phyloP scores from a whole-genome alignment of 2,113 vertebrate genomes.

The Cettia cetti region DNA sequence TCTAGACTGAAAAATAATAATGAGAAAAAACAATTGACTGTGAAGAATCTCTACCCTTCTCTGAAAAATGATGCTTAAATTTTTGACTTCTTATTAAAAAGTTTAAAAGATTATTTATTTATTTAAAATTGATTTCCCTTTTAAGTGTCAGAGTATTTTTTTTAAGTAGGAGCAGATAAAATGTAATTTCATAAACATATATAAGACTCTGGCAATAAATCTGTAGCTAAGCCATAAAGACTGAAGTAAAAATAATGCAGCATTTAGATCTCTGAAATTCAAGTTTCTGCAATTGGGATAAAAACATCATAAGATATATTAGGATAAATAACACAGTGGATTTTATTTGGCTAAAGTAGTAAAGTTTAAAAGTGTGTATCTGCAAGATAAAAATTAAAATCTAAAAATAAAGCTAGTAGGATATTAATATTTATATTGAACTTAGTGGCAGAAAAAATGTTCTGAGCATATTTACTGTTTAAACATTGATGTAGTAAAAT shows the following conservation, averaged over 20 bases:
- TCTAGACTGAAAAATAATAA: neutral
- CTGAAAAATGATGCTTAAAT: neutral
- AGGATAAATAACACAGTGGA: neutral
- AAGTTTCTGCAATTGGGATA: neutral
- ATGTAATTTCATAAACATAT: neutral
- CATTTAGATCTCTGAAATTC: neutral
- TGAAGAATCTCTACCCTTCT: neutral
- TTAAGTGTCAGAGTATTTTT: neutral
- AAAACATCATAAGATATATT: neutral
- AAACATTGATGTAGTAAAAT: conserved; percentile 43
- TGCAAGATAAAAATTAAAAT: conserved; percentile 47
- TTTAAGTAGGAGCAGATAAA: neutral
- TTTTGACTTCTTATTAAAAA: neutral
- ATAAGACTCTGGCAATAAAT: neutral
- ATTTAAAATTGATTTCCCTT: neutral
- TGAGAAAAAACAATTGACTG: neutral
- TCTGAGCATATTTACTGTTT: conserved; percentile 32
- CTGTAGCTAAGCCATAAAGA: neutral
- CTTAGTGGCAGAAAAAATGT: conserved; percentile 25
- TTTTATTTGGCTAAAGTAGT: neutral
- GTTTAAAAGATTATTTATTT: neutral
- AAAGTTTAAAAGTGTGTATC: neutral
- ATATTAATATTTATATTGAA: conserved; percentile 67
- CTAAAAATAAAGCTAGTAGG: conserved; percentile 30
- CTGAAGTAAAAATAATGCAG: neutral